Evolutionary conservation across 2,113 vertebrate species (phyloP).

Genomic region (Barnardius zonarius): DNA sequence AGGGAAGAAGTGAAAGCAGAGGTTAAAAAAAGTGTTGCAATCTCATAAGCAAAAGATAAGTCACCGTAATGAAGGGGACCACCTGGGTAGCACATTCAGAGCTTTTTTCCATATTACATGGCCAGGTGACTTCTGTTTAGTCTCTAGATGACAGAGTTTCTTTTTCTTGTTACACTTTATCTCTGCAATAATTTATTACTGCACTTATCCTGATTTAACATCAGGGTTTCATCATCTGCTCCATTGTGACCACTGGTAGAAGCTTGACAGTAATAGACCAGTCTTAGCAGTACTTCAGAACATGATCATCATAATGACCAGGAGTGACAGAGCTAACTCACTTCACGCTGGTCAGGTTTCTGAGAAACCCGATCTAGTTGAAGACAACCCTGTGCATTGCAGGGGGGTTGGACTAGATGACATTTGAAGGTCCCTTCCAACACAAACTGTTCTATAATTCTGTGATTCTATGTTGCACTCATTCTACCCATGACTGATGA

Average conservation of each 20-base stretch:
- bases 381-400: not conserved
- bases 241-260: not conserved
- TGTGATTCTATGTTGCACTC: not conserved
- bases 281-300: not conserved
- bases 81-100: not conserved
- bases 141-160: not conserved
- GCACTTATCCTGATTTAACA: not conserved
- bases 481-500: not conserved
- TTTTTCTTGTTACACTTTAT: not conserved
- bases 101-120: not conserved
- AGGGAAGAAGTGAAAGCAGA: not conserved
- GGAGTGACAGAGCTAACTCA: not conserved
- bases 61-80: not conserved
- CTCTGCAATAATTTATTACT: not conserved
- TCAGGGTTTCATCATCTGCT: not conserved
- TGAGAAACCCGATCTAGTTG: not conserved
- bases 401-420: not conserved
- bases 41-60: not conserved
- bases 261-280: not conserved
- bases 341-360: not conserved
- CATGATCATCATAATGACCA: not conserved
- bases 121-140: not conserved
- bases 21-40: not conserved
- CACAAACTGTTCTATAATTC: not conserved
- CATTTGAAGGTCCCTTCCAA: not conserved